Evolutionary conservation across 2,113 vertebrate genomes (phyloP), one percentile per base, ranked within the genome.

Genomic region (Eupsittula cactorum): DNA sequence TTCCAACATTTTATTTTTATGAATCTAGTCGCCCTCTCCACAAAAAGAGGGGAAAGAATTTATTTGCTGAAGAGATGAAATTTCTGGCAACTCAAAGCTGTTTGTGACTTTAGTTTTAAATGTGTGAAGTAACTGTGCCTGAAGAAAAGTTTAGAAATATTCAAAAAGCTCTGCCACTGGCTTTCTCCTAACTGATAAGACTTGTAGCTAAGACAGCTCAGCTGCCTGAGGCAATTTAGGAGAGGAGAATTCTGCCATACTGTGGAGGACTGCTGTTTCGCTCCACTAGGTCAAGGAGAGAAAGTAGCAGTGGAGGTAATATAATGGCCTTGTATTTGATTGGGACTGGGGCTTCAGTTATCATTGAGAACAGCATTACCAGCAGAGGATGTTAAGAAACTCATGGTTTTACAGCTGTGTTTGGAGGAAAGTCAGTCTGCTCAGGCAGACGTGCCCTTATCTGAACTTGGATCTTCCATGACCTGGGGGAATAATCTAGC

Each of bases 41-140:
- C 41, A 93, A 90, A 86, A 64, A 75, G 52, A 68, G 62, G 14
- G 16, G 39, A 69, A 94, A 82, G 53, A 80, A 82, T 92, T 77
- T 88, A 88, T 95, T 92, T 95, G 75, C 70, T 63, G 59, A 88
- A 96, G 75, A 92, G 92, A 93, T 86, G 6, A 80, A 53, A 86
- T 94, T 96, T 86, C 76, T 97, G 82, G 88, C 93, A 95, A 82
- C 88, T 92, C 37, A 46, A 59, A 96, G 79, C 75, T 93, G 76
- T 86, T 97, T 95, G 71, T 74, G 90, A 88, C 71, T 94, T 92
- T 90, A 75, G 53, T 81, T 96, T 95, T 77, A 90, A 94, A 95
- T 74, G 91, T 97, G 82, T 93, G 90, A 96, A 90, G 46, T 83
- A 94, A 88, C 85, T 95, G 70, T 83, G 91, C 88, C 86, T 92